Evolutionary conservation across 1,140 invertebrate genomes (phyloP).

Genomic region (Atopsyche davidsoni): DNA sequence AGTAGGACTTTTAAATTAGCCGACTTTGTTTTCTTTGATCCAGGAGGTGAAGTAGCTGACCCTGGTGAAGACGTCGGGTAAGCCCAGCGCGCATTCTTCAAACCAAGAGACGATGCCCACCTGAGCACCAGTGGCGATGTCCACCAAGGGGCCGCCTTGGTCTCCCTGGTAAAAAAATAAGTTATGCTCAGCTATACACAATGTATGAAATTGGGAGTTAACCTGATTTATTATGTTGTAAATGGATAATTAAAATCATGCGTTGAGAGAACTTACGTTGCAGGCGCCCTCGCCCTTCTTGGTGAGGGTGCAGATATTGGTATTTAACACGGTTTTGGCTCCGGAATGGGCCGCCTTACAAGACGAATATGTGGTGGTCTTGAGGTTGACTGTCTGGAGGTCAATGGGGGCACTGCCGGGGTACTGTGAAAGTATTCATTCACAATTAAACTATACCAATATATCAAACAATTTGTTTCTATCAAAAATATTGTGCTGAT

Average conservation of each 20-base stretch:
- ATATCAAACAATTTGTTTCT: background rate
- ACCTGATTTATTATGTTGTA: too few species aligned
- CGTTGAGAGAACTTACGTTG: constrained; percentile 33
- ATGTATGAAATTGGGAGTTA: too few species aligned
- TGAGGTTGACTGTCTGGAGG: constrained; percentile 42
- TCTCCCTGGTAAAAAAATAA: constrained; percentile 48
- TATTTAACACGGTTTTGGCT: constrained; percentile 33
- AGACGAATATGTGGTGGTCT: constrained; percentile 35
- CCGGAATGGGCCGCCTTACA: constrained; percentile 33
- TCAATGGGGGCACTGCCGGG: constrained; percentile 36
- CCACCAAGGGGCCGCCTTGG: constrained; percentile 49
- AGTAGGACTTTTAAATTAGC: background rate
- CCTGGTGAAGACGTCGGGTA: constrained; percentile 52
- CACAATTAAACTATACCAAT: background rate
- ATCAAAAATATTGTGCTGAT: background rate
- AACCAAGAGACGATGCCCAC: constrained; percentile 54
- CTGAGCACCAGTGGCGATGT: constrained; percentile 33
- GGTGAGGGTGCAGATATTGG: constrained; percentile 53
- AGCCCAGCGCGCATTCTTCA: constrained; percentile 48
- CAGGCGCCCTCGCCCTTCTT: constrained; percentile 53
- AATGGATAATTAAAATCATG: too few species aligned
- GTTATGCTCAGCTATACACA: too few species aligned
- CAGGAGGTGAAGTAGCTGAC: constrained; percentile 40
- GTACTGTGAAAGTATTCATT: constrained; percentile 31
- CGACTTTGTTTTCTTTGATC: constrained; percentile 27